A percentile compares a stretch with the other conserved stretches of the same genome.
phyloP scores from a whole-genome alignment of 2,797 vertebrate species.

The Dromococcyx pavoninus region DNA sequence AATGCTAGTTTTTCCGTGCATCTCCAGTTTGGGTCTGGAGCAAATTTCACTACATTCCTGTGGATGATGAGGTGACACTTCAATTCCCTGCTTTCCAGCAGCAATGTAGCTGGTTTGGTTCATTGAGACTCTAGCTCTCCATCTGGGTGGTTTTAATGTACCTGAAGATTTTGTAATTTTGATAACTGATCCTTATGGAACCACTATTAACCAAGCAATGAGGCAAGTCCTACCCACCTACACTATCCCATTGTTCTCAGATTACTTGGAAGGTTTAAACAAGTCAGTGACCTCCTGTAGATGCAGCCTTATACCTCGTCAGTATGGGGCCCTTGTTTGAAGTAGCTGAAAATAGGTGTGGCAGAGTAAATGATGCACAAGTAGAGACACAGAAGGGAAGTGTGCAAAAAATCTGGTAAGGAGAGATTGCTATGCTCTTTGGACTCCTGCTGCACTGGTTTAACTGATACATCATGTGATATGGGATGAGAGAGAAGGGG shows the following conservation, averaged over 20 bases:
- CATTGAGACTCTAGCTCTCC: neutral
- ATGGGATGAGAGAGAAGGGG: neutral
- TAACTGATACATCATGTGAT: neutral
- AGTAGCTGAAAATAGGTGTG: neutral
- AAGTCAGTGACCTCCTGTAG: neutral
- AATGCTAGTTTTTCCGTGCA: neutral
- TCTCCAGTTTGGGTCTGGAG: neutral
- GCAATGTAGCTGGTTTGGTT: neutral
- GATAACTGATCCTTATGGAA: neutral
- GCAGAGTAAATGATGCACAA: neutral
- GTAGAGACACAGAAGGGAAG: neutral
- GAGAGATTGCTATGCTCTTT: neutral
- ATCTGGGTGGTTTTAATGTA: neutral
- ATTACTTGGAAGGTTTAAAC: neutral
- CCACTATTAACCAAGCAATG: neutral
- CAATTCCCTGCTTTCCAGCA: neutral
- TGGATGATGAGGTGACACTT: neutral
- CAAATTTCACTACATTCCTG: neutral
- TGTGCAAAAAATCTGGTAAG: neutral
- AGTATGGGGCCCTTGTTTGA: neutral
- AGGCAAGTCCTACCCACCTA: neutral
- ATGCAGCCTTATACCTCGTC: neutral
- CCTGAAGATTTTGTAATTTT: neutral
- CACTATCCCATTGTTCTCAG: neutral
- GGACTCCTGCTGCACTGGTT: neutral